A percentile compares a stretch with the other conserved stretches of the same genome.
phyloP scores from a whole-genome alignment of 2,888 invertebrate species.

The Volucella inflata region DNA sequence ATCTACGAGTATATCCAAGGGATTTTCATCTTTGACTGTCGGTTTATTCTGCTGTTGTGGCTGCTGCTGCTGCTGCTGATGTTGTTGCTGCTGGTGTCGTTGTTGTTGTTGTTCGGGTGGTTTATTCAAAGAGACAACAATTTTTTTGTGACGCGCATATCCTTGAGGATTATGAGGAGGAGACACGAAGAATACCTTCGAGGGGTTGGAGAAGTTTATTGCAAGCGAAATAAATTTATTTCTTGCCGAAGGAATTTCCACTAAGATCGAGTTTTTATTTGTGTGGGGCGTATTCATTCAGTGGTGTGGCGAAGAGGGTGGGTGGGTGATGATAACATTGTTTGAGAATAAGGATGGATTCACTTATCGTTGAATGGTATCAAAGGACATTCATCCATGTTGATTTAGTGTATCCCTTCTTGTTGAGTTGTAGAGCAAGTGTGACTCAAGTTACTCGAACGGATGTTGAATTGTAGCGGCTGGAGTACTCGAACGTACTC shows the following conservation, averaged over 20 bases:
- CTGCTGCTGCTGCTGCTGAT: not conserved
- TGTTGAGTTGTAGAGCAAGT: not conserved
- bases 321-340: not conserved
- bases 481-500: not conserved
- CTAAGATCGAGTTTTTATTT: slow-evolving; percentile 31
- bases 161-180: slow-evolving; percentile 10
- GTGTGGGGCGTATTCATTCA: not conserved
- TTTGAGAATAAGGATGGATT: not conserved
- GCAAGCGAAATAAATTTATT: slow-evolving; percentile 48
- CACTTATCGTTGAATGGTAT: slow-evolving; percentile 30
- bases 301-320: not conserved
- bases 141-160: not conserved
- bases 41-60: too few species aligned
- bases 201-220: slow-evolving; percentile 42
- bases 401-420: slow-evolving; percentile 45
- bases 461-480: not conserved
- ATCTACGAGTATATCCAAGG: slow-evolving; percentile 14
- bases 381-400: slow-evolving; percentile 43
- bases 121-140: not conserved
- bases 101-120: not conserved
- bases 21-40: slow-evolving; percentile 6
- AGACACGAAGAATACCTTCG: not conserved
- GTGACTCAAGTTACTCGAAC: not conserved
- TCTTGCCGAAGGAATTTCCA: slow-evolving; percentile 35
- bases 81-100: not conserved